Evolutionary conservation across 2,113 vertebrate genomes (phyloP).

Genomic region (Panurus biarmicus): DNA sequence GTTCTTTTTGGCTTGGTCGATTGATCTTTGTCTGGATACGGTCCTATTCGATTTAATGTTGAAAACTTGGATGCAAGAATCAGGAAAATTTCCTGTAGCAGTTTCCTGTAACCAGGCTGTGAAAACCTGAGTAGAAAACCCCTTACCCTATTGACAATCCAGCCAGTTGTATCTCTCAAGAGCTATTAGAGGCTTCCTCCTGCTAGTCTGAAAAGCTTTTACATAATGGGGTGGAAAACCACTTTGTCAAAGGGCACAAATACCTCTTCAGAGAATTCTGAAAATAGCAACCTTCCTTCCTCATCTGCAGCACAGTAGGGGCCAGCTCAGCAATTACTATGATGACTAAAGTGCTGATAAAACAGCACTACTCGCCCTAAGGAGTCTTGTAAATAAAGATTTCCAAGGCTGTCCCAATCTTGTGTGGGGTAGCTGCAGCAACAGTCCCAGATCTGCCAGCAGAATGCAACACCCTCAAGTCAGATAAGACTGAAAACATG

Average conservation of each 20-base stretch:
- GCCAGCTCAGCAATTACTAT: slow-evolving; percentile 20
- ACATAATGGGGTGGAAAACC: slow-evolving; percentile 17
- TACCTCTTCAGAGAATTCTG: slow-evolving; percentile 1
- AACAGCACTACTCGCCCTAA: neutral
- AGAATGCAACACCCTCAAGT: neutral
- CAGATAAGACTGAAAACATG: neutral
- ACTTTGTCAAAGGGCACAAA: neutral
- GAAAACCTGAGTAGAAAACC: neutral
- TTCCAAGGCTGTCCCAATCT: neutral
- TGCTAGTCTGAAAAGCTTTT: slow-evolving; percentile 20
- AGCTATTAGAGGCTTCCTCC: slow-evolving; percentile 1
- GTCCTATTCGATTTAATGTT: neutral
- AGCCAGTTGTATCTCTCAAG: neutral
- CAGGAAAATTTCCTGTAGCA: neutral
- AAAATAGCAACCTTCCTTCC: slow-evolving; percentile 18
- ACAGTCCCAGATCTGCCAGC: neutral
- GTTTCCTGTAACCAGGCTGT: neutral
- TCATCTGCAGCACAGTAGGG: neutral
- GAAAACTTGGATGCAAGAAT: neutral
- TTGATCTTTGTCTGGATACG: neutral
- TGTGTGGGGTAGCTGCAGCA: neutral
- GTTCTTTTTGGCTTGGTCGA: neutral
- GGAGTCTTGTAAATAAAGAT: slow-evolving; percentile 15
- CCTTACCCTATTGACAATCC: neutral
- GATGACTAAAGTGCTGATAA: slow-evolving; percentile 2